Percentiles rank a stretch among this genome's conserved stretches.
phyloP scores from a whole-genome alignment of 2,888 invertebrate genomes.

The Hololepta plana region DNA sequence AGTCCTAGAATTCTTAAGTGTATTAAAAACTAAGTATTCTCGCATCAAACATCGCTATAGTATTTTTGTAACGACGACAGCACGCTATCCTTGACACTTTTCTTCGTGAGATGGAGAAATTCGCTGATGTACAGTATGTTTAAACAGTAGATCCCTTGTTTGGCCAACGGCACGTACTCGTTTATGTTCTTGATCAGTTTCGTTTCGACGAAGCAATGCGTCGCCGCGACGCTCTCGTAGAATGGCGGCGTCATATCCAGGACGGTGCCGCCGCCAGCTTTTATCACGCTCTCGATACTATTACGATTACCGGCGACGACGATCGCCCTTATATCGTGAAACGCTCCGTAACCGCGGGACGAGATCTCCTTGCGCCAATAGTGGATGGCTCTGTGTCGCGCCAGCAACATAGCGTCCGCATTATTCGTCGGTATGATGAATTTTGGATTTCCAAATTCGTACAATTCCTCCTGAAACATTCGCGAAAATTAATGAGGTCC shows the following conservation, averaged over 20 bases:
- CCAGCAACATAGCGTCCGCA: conserved; percentile 22
- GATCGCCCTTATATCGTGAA: conserved; percentile 33
- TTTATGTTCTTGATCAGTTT: conserved; percentile 16
- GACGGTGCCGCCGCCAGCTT: conserved; percentile 59
- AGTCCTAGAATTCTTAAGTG: too few species aligned
- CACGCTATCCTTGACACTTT: conserved; percentile 20
- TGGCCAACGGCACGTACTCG: conserved; percentile 19
- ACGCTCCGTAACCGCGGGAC: conserved; percentile 25
- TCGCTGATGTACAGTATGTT: conserved; percentile 22
- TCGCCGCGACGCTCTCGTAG: conserved; percentile 33
- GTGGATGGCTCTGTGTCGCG: conserved; percentile 37
- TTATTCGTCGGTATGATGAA: conserved; percentile 30
- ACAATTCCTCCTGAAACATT: conserved; percentile 50
- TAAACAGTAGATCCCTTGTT: conserved; percentile 22
- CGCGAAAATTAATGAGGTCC: conserved; percentile 4
- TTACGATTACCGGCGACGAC: conserved; percentile 39
- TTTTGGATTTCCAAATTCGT: conserved; percentile 68
- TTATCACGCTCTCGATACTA: conserved; percentile 49
- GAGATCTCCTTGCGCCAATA: conserved; percentile 48
- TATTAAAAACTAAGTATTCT: too few species aligned
- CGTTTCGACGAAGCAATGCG: conserved; percentile 55
- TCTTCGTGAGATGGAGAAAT: conserved; percentile 17
- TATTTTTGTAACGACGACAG: too few species aligned
- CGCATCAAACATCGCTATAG: too few species aligned
- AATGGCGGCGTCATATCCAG: conserved; percentile 40